Evolutionary conservation across 1,140 invertebrate species (phyloP), one percentile per base, ranked within the genome.

Genomic region (Rhagoletis pomonella): DNA sequence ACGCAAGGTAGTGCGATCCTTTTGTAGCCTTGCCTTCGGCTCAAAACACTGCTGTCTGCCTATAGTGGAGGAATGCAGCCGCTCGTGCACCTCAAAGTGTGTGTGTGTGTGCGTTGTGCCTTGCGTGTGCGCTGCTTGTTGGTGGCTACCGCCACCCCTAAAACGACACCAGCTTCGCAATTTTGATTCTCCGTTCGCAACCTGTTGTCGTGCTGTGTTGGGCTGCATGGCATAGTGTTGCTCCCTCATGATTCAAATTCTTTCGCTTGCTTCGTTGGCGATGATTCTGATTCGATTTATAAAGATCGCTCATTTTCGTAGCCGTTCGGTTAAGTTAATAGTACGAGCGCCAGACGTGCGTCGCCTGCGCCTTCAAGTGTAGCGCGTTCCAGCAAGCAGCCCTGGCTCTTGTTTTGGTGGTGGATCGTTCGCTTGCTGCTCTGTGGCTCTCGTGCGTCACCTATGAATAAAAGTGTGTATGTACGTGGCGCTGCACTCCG

Each of bases 1-100:
- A 89, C 90, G 87, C 89, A 90, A 91, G 91, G 91, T 91, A 91
- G 90, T 89, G 89, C 91, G 90, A 91, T 92, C 91, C 91, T 92
- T 92, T 91, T 92, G 91, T 92, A 92, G 90, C 89, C 88, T 86
- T 77, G 50, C 65, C n/a, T 19, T 64, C 85, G 50, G 44, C 42
- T 14, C n/a, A 29, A 85, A n/a, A 29, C n/a, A 84, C 19, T 19
- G 9, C 17, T 58, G 50, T 17, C 42, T 47, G 17, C 7, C 77
- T 4, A 39, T 60, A 42, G 84, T 44, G 55, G 77, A 84, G 12
- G 55, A 19, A 47, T 60, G 50, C 29, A 29, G 29, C 29, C 29
- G 29, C 55, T 67, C 50, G 85, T 86, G 85, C 64, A 65, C 59
- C 59, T 85, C 60, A n/a, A 67, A 67, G 65, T 69, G 50, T 67